Evolutionary conservation across 2,888 invertebrate species (phyloP).

Genomic region (Cosmorhoe ocellata): DNA sequence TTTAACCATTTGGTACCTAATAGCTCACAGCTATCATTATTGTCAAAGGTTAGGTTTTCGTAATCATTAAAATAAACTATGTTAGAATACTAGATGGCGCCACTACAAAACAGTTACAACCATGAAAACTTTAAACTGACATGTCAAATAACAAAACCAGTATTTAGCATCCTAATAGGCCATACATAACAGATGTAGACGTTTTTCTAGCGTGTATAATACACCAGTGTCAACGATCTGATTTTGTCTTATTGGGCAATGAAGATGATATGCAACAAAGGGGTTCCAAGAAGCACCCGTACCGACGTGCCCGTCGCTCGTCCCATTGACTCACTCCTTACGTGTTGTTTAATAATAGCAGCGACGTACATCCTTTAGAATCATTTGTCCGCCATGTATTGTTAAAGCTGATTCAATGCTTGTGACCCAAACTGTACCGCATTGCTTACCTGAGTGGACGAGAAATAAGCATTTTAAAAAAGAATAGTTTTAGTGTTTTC

Average conservation of each 20-base stretch:
- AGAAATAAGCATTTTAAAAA: too few species aligned
- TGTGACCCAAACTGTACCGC: slow-evolving; percentile 4
- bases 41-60: too few species aligned
- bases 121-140: too few species aligned
- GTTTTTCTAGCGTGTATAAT: slow-evolving; percentile 29
- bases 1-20: neutral
- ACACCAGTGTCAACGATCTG: slow-evolving; percentile 45
- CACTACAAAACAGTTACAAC: too few species aligned
- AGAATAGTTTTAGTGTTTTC: too few species aligned
- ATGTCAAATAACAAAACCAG: too few species aligned
- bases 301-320: slow-evolving; percentile 53
- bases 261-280: slow-evolving; percentile 76
- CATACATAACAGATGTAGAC: too few species aligned
- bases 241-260: slow-evolving; percentile 76
- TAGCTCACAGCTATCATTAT: too few species aligned
- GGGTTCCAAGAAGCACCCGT: slow-evolving; percentile 72
- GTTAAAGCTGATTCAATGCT: slow-evolving; percentile 38
- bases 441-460: neutral
- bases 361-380: slow-evolving; percentile 57
- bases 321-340: slow-evolving; percentile 73
- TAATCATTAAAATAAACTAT: too few species aligned
- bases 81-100: too few species aligned
- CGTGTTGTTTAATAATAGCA: slow-evolving; percentile 73
- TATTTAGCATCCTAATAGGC: too few species aligned
- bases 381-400: slow-evolving; percentile 52